These are phyloP conservation scores for Holocentrus rufus DNA, from an alignment of 2,797 vertebrate species.

Conservation along the genomic window DNA sequence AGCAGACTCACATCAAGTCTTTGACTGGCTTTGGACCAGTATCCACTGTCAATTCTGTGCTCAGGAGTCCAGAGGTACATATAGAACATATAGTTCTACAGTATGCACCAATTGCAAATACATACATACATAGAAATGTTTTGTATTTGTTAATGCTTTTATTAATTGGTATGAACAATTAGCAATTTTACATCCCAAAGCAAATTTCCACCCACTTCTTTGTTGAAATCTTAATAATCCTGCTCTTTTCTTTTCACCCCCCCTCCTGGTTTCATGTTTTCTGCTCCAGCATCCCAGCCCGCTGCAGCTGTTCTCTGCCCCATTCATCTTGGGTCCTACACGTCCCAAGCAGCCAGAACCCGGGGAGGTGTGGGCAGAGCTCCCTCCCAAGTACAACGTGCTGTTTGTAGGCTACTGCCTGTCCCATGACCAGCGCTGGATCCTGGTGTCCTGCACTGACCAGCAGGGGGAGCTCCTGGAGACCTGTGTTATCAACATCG, in stretches of 20 bases:
- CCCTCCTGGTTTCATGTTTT: constrained; percentile 16
- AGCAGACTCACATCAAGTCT: constrained; percentile 94
- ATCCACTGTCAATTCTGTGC: constrained; percentile 87
- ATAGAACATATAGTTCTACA: too few relatives aligned
- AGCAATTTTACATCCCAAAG: too few relatives aligned
- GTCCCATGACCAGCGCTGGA: constrained; percentile 98
- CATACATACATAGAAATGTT: background rate
- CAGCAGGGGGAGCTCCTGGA: constrained; percentile 95
- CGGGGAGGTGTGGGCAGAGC: constrained; percentile 92
- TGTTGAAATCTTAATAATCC: background rate
- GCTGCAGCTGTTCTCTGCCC: constrained; percentile 91
- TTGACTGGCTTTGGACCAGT: constrained; percentile 97
- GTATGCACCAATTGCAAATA: background rate
- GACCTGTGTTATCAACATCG: constrained; percentile 94
- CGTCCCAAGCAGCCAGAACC: constrained; percentile 92
- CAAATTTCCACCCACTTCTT: too few relatives aligned
- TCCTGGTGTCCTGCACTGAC: constrained; percentile 96
- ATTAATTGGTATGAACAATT: background rate
- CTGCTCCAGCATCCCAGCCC: constrained; percentile 88
- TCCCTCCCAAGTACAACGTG: constrained; percentile 91
- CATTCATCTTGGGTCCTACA: constrained; percentile 92
- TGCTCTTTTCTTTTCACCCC: background rate
- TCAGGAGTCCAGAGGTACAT: constrained; percentile 93
- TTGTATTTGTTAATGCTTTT: background rate
- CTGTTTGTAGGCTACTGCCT: constrained; percentile 97